A percentile compares a stretch with the other conserved stretches of the same genome.
Conservation (phyloP, 2,888 invertebrate species). For the Pseudococcus jackbeardsleyi region DNA sequence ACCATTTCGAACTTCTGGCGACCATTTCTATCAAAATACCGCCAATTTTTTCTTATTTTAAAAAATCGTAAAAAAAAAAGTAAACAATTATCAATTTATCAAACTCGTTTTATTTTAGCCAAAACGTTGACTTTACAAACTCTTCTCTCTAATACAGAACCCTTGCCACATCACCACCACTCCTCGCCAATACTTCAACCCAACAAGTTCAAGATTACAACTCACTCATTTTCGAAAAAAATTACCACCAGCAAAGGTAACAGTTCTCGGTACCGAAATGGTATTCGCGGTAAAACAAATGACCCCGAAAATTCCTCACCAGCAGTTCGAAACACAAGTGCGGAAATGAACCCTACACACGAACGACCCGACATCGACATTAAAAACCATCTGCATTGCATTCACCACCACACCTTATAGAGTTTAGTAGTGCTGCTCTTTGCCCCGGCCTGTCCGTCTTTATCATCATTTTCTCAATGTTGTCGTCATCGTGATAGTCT, state of each 20-base stretch:
- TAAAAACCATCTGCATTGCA: constrained; percentile 28
- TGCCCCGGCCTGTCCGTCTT: neutral
- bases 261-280: neutral
- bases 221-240: neutral
- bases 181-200: neutral
- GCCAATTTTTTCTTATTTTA: too few species aligned
- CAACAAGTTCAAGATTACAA: neutral
- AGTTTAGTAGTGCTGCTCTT: neutral
- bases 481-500: neutral
- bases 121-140: neutral
- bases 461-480: neutral
- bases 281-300: neutral
- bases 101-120: too few species aligned
- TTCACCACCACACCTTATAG: neutral
- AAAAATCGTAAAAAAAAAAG: too few species aligned
- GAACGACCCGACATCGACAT: neutral
- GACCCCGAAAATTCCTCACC: constrained; percentile 16
- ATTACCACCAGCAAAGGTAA: neutral
- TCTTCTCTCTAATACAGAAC: neutral
- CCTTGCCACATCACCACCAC: neutral
- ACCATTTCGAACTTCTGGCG: too few species aligned
- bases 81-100: too few species aligned
- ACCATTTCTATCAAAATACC: too few species aligned
- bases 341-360: constrained; percentile 36
- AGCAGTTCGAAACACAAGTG: neutral